Conservation (phyloP, 2,113 vertebrate genomes). For the Phalacrocorax brasilianus region DNA sequence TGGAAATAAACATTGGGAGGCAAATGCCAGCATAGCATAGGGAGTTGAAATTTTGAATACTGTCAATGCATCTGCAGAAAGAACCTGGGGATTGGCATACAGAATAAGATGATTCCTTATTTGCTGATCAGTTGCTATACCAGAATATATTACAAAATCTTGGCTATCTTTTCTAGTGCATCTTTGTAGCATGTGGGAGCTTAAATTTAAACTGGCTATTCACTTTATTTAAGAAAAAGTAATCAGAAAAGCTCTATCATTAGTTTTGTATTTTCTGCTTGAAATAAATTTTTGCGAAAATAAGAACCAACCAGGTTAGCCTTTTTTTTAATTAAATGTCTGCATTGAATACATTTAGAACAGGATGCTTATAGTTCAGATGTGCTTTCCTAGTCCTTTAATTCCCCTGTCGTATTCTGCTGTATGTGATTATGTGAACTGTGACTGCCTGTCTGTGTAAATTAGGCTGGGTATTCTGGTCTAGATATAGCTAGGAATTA, state of each 20-base stretch:
- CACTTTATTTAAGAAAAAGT: neutral
- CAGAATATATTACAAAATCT: neutral
- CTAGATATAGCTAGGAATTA: conserved; percentile 47
- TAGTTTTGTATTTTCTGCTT: neutral
- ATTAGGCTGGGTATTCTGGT: conserved; percentile 51
- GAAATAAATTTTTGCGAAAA: neutral
- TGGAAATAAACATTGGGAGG: neutral
- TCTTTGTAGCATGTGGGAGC: neutral
- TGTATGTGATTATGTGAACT: conserved; percentile 60
- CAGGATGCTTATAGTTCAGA: conserved; percentile 36
- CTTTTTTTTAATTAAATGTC: conserved; percentile 28
- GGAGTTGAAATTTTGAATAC: neutral
- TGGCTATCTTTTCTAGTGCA: neutral
- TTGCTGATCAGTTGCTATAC: neutral
- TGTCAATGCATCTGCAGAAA: neutral
- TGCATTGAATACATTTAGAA: conserved; percentile 58
- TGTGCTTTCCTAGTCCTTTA: conserved; percentile 59
- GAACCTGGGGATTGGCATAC: neutral
- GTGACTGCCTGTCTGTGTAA: conserved; percentile 58
- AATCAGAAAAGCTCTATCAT: neutral
- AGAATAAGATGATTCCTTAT: neutral
- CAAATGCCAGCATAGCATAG: accelerated
- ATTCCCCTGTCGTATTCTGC: conserved; percentile 63
- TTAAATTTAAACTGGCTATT: conserved; percentile 18
- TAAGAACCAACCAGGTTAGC: neutral